A percentile compares a stretch with the other conserved stretches of the same genome.
phyloP scores from a whole-genome alignment of 2,113 vertebrate species.

The Urocitellus parryii region DNA sequence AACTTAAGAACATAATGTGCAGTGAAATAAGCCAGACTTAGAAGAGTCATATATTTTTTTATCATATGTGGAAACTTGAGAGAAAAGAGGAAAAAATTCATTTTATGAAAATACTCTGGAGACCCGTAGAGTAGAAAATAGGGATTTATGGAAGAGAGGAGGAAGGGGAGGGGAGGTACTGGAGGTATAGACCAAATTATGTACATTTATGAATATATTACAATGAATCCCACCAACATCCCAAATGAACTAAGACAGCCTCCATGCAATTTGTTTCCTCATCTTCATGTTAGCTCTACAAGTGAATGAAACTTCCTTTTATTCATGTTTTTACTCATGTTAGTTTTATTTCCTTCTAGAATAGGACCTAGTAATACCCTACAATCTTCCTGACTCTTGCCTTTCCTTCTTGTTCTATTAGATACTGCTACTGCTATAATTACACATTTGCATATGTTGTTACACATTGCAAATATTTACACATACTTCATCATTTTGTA shows the following conservation, averaged over 20 bases:
- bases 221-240: background rate
- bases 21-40: too few relatives aligned
- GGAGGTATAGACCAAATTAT: too few relatives aligned
- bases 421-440: background rate
- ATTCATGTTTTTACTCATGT: background rate
- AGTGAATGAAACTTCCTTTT: background rate
- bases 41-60: too few relatives aligned
- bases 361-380: background rate
- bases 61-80: too few relatives aligned
- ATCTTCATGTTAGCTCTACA: background rate
- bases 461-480: background rate
- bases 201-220: too few relatives aligned
- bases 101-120: too few relatives aligned
- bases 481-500: background rate
- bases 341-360: background rate
- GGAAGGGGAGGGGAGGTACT: too few relatives aligned
- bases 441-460: background rate
- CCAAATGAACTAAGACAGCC: background rate
- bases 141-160: too few relatives aligned
- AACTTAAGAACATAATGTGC: too few relatives aligned
- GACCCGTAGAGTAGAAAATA: too few relatives aligned
- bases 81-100: too few relatives aligned
- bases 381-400: background rate
- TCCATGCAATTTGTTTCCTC: background rate
- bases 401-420: background rate